A percentile compares a stretch with the other conserved stretches of the same genome.
Conservation (phyloP, 2,888 invertebrate genomes). For the Ptycholaimellus sp. region DNA sequence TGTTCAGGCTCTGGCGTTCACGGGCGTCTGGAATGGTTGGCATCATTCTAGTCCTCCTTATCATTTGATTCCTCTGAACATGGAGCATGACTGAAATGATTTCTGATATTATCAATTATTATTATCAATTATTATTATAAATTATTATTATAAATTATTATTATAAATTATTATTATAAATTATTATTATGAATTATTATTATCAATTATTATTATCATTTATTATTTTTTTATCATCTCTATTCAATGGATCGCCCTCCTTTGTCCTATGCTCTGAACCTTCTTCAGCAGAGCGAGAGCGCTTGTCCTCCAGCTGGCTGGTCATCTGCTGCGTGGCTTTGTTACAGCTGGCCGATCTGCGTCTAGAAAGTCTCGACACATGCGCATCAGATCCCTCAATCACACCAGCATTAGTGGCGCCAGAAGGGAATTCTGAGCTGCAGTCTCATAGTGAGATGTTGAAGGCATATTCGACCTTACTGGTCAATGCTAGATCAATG, state of each 20-base stretch:
- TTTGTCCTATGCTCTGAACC: conserved; percentile 37
- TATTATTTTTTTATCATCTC: too few relatives aligned
- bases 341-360: conserved; percentile 75
- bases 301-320: conserved; percentile 55
- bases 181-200: too few relatives aligned
- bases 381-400: too few relatives aligned
- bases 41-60: conserved; percentile 51
- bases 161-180: too few relatives aligned
- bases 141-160: too few relatives aligned
- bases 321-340: conserved; percentile 41
- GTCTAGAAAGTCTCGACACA: conserved; percentile 46
- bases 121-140: background rate
- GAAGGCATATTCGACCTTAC: too few relatives aligned
- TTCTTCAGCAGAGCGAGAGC: conserved; percentile 85
- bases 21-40: conserved; percentile 71
- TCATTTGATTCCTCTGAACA: conserved; percentile 10
- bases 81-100: background rate
- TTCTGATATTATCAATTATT: background rate
- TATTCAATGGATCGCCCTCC: background rate
- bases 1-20: conserved; percentile 20
- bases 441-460: too few relatives aligned
- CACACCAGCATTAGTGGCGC: too few relatives aligned
- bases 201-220: too few relatives aligned
- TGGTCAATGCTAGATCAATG: too few relatives aligned
- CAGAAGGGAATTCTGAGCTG: too few relatives aligned